Conservation (phyloP, 2,113 vertebrate genomes). For the Eudorcas thomsonii region DNA sequence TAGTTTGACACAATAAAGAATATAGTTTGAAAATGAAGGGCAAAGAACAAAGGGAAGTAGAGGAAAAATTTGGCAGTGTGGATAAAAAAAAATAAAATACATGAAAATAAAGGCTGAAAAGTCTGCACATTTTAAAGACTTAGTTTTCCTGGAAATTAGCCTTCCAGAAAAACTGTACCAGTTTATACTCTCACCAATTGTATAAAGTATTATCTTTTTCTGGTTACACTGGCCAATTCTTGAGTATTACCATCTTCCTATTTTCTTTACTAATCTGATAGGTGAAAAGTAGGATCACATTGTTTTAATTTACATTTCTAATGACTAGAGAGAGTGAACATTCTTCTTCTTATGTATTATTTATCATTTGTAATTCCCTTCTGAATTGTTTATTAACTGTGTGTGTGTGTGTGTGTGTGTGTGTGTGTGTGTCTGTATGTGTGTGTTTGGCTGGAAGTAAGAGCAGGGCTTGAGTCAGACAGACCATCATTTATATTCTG, state of each 20-base stretch:
- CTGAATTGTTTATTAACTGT: neutral
- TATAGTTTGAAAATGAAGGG: slow-evolving; percentile 1
- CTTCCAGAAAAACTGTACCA: neutral
- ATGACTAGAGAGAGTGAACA: neutral
- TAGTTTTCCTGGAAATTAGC: neutral
- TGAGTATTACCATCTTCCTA: neutral
- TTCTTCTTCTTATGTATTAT: neutral
- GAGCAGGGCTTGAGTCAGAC: neutral
- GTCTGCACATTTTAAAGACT: neutral
- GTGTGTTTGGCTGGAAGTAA: neutral
- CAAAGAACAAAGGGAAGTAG: slow-evolving; percentile 13
- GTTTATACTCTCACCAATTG: neutral
- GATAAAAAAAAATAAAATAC: slow-evolving; percentile 31
- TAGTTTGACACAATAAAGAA: slow-evolving; percentile 21
- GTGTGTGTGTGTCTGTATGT: neutral
- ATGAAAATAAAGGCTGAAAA: neutral
- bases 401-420: neutral
- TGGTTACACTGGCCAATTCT: neutral
- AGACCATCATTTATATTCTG: neutral
- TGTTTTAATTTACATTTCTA: slow-evolving; percentile 28
- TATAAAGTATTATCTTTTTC: neutral
- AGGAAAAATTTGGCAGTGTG: neutral
- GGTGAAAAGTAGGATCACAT: neutral
- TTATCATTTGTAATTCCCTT: neutral
- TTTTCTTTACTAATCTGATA: neutral